A percentile compares a stretch with the other conserved stretches of the same genome.
Conservation (phyloP, 1,140 invertebrate genomes). For the Octopus bimaculoides region DNA sequence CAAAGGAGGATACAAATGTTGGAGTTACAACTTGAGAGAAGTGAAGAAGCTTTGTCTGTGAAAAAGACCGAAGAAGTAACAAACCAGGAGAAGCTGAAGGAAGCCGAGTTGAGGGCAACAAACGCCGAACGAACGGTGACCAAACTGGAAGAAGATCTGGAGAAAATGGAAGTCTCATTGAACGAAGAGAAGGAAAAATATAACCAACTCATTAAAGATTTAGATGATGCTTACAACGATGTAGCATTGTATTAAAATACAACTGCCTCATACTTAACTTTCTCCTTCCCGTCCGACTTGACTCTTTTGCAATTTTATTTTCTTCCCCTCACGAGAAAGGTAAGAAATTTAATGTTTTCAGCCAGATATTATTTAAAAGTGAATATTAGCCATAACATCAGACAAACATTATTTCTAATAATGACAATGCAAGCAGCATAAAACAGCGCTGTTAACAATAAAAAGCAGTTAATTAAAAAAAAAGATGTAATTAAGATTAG, state of each 20-base stretch:
- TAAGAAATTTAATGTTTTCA: no score
- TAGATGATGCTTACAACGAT: neutral
- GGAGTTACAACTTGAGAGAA: constrained; percentile 18
- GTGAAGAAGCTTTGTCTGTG: constrained; percentile 19
- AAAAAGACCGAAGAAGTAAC: constrained; percentile 19
- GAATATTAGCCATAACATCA: no score
- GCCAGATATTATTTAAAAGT: no score
- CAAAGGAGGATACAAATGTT: constrained; percentile 15
- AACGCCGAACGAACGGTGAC: constrained; percentile 16
- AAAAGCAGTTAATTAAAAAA: no score
- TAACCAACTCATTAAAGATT: neutral
- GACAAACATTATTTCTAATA: no score
- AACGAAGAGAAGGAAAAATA: constrained; percentile 19
- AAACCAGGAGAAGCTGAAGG: constrained; percentile 21
- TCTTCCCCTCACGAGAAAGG: no score
- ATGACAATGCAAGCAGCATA: no score
- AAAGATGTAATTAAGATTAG: no score
- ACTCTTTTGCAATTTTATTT: no score
- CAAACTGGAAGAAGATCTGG: constrained; percentile 19
- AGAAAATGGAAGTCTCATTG: constrained; percentile 15
- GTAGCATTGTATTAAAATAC: neutral
- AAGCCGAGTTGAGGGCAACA: constrained; percentile 20
- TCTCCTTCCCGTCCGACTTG: no score
- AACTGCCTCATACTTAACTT: no score
- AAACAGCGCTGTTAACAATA: no score